phyloP scores from a whole-genome alignment of 2,888 invertebrate genomes.

The Himalopsyche japonica region DNA sequence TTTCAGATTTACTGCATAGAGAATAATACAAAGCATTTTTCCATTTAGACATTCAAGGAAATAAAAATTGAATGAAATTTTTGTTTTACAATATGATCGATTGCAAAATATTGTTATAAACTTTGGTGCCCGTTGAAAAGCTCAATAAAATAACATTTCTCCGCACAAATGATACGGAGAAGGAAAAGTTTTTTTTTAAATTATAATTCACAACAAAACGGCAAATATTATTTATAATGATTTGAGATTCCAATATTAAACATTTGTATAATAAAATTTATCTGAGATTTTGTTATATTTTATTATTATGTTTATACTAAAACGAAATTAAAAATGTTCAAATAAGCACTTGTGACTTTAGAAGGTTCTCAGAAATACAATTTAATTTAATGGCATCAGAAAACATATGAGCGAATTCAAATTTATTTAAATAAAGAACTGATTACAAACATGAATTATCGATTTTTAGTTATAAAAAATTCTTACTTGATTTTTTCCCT shows the following conservation, averaged over 20 bases:
- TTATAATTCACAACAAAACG: neutral
- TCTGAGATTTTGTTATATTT: no score
- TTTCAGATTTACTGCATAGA: neutral
- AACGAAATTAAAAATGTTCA: no score
- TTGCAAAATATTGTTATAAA: neutral
- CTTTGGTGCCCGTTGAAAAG: no score
- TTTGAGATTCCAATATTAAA: neutral
- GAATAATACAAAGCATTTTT: neutral
- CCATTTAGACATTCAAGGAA: neutral
- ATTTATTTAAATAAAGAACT: no score
- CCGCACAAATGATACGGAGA: no score
- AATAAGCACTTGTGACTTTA: no score
- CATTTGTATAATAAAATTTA: no score
- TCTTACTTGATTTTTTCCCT: slow-evolving; percentile 88
- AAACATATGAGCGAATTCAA: neutral
- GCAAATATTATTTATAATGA: neutral
- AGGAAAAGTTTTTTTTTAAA: no score
- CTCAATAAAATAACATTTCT: no score
- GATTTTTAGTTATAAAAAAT: neutral
- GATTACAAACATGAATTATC: neutral
- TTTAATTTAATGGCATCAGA: neutral
- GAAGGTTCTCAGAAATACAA: no score
- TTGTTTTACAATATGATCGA: neutral
- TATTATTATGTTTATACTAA: no score
- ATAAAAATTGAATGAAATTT: neutral